Conservation (phyloP, 2,888 invertebrate species). For the Thumatha senex region DNA sequence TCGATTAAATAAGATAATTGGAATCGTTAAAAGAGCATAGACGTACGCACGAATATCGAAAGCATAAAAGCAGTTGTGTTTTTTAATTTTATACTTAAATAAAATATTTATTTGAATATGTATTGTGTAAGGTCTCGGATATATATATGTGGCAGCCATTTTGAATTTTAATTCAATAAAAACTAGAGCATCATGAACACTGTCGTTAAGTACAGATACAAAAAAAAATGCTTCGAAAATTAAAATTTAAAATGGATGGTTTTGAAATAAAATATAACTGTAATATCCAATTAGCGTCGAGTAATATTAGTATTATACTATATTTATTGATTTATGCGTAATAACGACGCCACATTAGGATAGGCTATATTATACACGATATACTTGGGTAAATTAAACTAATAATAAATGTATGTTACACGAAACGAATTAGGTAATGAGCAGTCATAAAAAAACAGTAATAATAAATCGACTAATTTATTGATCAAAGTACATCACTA, state of each 20-base stretch:
- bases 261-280: constrained; percentile 46
- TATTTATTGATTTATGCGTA: constrained; percentile 47
- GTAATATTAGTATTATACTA: constrained; percentile 46
- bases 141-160: constrained; percentile 30
- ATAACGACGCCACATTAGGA: constrained; percentile 25
- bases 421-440: constrained; percentile 37
- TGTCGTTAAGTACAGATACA: constrained; percentile 24
- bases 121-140: constrained; percentile 59
- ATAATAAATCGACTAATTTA: constrained; percentile 38
- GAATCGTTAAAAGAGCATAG: constrained; percentile 38
- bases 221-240: constrained; percentile 11
- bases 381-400: constrained; percentile 34
- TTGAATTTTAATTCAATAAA: constrained; percentile 34
- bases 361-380: constrained; percentile 32
- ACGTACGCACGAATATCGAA: constrained; percentile 62
- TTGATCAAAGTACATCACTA: constrained; percentile 37
- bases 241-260: constrained; percentile 21
- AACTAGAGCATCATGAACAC: constrained; percentile 18
- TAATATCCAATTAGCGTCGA: constrained; percentile 64
- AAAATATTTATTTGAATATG: constrained; percentile 75
- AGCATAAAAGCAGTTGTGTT: constrained; percentile 72
- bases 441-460: constrained; percentile 27
- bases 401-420: constrained; percentile 21
- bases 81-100: constrained; percentile 80
- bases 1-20: constrained; percentile 34